Evolutionary conservation across 2,888 invertebrate genomes (phyloP), one percentile per base, ranked within the genome.

Genomic region (Eupsilia transversa): DNA sequence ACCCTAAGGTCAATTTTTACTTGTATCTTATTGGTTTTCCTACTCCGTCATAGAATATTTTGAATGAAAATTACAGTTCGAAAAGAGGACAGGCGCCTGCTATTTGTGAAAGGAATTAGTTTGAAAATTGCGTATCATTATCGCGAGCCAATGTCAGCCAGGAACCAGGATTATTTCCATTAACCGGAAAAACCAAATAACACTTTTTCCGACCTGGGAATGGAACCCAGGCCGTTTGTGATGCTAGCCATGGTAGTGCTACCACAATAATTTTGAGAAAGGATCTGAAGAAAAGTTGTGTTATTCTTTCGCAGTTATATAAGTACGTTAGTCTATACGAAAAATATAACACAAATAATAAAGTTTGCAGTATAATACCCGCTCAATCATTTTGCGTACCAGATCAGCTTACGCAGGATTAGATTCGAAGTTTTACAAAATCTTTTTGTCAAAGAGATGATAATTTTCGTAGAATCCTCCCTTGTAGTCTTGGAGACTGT

Each of bases 401-500:
- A n/a, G 20, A 46, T 20, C 30, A 35, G 49, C 60, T 61, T 66
- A 66, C 63, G n/a, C 30, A 46, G 38, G 35, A 73, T 79, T 73
- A 79, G n/a, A n/a, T n/a, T n/a, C 41, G 23, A 38, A 67, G 63
- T 38, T 30, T 57, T 63, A 33, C 33, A 59, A 71, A 78, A 65
- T 56, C 20, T 63, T 56, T 79, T 79, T 49, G 57, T 63, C 49
- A 67, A 79, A 57, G 63, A 41, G 43, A 74, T 79, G 54, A 54
- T 46, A n/a, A 38, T 67, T 64, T 49, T 67, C 43, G 7, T 30
- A 52, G 38, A 49, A 30, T 33, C 17, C 23, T 1, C 33, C 12
- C 27, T 30, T 27, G 23, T 20, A 41, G 30, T 59, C 46, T 52
- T 52, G 9, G 43, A 61, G 57, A 30, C 27, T 20, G 43, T 20